Percentiles rank a stretch among this genome's conserved stretches.
These are phyloP conservation scores for Drosophila atripex DNA, from an alignment of 2,888 invertebrate species.

Conservation along the genomic window DNA sequence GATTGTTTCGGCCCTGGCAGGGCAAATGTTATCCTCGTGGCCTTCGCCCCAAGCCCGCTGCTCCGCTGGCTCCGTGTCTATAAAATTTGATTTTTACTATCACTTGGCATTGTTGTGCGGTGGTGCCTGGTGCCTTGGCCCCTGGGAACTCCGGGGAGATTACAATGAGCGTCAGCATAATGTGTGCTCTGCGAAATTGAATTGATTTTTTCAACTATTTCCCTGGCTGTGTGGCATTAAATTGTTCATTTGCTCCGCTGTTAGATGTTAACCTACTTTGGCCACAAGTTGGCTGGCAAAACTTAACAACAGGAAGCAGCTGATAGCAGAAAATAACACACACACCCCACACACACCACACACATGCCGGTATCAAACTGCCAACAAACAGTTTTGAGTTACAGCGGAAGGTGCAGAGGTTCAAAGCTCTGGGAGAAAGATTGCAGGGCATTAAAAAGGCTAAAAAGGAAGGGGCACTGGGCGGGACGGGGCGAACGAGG, in stretches of 20 bases:
- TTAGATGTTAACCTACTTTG: conserved; percentile 43
- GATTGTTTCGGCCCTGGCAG: conserved; percentile 33
- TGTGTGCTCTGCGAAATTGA: conserved; percentile 45
- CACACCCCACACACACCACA: conserved; percentile 17
- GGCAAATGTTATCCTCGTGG: not conserved
- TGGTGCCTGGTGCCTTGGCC: conserved; percentile 5
- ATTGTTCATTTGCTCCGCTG: conserved; percentile 45
- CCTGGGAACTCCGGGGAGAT: conserved; percentile 22
- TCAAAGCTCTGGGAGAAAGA: conserved; percentile 43
- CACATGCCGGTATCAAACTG: conserved; percentile 55
- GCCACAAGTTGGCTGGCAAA: conserved; percentile 54
- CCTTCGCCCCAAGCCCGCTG: not conserved
- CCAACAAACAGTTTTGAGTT: conserved; percentile 70
- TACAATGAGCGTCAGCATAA: conserved; percentile 62
- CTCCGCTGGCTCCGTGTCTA: conserved; percentile 23
- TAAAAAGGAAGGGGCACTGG: conserved; percentile 29
- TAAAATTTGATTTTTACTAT: conserved; percentile 76
- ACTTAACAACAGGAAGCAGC: conserved; percentile 75
- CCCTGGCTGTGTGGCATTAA: conserved; percentile 50
- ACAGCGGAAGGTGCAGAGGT: conserved; percentile 72
- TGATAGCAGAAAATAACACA: conserved; percentile 55
- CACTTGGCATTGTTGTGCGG: conserved; percentile 63
- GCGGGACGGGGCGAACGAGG: too few species aligned
- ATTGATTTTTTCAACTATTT: conserved; percentile 59
- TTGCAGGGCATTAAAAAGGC: conserved; percentile 7